Evolutionary conservation across 2,888 invertebrate genomes (phyloP), one percentile per base, ranked within the genome.

Genomic region (Teleiodes luculella): DNA sequence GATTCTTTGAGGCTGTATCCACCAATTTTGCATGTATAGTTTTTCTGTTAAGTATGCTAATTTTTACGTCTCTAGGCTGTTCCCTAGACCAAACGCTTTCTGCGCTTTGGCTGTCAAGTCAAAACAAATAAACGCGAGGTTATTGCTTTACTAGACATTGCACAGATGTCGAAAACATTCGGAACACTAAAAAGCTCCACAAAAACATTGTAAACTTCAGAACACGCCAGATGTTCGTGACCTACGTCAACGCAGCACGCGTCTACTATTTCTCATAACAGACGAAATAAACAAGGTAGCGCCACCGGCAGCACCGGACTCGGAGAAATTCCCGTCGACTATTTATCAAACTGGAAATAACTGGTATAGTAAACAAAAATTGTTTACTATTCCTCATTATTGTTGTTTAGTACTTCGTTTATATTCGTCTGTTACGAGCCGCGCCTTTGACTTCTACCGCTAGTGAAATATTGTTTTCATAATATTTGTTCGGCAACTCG

Each of bases 191-290:
- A 63, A 60, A 61, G 57, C 55, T 56, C 56, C 56, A 58, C 62
- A 61, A 57, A 57, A 56, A 60, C 43, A 39, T 41, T 39, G 56
- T 54, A 56, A 54, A 56, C 41, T 57, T 43, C 33, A 36, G 53
- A 41, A n/a, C 46, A 39, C 68, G 66, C 78, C 83, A 83, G 82
- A 83, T 83, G 83, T 66, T 68, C 75, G 65, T 76, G 83, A 83
- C 83, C 82, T 83, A 78, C 81, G 74, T 69, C 79, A 81, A 82
- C 72, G 71, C 67, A 51, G 57, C 59, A 52, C 56, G 62, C 62
- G 58, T 52, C 57, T 33, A 43, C 30, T 55, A 57, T 53, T 54
- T 46, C 51, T 52, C 39, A 57, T 52, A 48, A 18, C 36, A 48
- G 33, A 37, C 52, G 57, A 47, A 59, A 53, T 59, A 58, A 62